These are phyloP conservation scores for Steinernema khuongi DNA, from an alignment of 1,140 invertebrate genomes.

Conservation along the genomic window DNA sequence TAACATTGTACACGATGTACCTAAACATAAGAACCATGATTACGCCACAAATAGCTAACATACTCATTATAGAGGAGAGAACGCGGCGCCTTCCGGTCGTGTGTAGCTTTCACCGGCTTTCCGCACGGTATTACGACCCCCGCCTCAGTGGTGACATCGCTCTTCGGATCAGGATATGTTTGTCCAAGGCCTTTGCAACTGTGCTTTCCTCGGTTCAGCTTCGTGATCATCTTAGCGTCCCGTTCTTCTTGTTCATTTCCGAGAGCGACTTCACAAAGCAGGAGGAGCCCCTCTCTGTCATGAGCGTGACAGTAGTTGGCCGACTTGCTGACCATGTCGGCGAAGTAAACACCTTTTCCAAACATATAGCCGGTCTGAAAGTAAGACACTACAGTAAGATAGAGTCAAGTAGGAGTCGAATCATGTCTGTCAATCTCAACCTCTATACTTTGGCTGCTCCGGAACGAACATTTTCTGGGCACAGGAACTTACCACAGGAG, in stretches of 20 bases:
- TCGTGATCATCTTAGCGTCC: not conserved
- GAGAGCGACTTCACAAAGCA: slow-evolving; percentile 90
- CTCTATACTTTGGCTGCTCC: no score
- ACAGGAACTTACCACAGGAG: slow-evolving; percentile 67
- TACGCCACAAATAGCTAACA: not conserved
- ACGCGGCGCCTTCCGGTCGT: not conserved
- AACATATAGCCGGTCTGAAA: slow-evolving; percentile 89
- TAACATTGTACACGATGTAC: slow-evolving; percentile 83
- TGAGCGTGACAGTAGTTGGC: slow-evolving; percentile 89
- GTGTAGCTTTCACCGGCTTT: slow-evolving; percentile 42
- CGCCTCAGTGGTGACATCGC: slow-evolving; percentile 65
- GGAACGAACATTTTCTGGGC: no score
- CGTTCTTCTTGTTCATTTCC: slow-evolving; percentile 69
- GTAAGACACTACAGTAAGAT: slow-evolving; percentile 21
- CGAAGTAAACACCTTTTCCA: slow-evolving; percentile 82
- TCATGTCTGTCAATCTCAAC: no score
- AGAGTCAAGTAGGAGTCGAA: no score
- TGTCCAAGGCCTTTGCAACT: slow-evolving; percentile 66
- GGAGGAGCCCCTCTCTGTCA: slow-evolving; percentile 67
- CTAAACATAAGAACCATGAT: slow-evolving; percentile 56
- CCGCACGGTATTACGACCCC: slow-evolving; percentile 68
- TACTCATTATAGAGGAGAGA: not conserved
- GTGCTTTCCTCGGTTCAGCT: not conserved
- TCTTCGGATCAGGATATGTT: slow-evolving; percentile 69
- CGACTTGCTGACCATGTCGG: slow-evolving; percentile 97